Percentiles rank a stretch among this genome's conserved stretches.
Conservation (phyloP, 2,113 vertebrate species). For the Microcebus ravelobensis region DNA sequence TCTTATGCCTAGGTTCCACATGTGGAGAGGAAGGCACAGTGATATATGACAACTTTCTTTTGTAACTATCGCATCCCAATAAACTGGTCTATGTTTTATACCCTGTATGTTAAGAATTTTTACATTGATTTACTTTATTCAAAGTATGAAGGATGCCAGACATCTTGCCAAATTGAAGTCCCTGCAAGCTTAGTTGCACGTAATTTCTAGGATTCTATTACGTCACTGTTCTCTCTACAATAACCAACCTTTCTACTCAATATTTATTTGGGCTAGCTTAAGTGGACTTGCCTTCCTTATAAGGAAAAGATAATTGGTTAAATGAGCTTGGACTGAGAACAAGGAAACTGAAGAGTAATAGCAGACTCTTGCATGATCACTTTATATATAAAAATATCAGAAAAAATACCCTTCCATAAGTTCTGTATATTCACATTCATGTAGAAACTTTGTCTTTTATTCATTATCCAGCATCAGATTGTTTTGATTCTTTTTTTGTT, state of each 20-base stretch:
- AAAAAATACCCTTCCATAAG: neutral
- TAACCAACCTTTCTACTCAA: neutral
- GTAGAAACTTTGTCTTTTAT: neutral
- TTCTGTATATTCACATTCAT: neutral
- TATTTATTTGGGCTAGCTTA: neutral
- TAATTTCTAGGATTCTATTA: neutral
- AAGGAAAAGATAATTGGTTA: neutral
- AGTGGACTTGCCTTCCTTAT: neutral
- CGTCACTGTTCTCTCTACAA: neutral
- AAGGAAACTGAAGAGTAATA: neutral
- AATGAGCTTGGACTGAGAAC: neutral
- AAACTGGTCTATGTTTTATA: neutral
- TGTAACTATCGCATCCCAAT: neutral
- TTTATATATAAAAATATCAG: neutral
- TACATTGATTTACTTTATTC: neutral
- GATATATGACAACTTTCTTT: neutral
- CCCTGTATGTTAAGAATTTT: neutral
- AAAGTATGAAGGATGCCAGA: neutral
- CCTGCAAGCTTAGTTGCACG: neutral
- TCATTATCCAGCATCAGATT: neutral
- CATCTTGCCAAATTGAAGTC: neutral
- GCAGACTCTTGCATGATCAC: neutral
- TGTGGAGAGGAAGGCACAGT: fast-evolving
- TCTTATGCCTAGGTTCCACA: neutral
- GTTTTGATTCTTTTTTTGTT: neutral